Evolutionary conservation across 2,113 vertebrate species (phyloP), one percentile per base, ranked within the genome.

Genomic region (Passer domesticus): DNA sequence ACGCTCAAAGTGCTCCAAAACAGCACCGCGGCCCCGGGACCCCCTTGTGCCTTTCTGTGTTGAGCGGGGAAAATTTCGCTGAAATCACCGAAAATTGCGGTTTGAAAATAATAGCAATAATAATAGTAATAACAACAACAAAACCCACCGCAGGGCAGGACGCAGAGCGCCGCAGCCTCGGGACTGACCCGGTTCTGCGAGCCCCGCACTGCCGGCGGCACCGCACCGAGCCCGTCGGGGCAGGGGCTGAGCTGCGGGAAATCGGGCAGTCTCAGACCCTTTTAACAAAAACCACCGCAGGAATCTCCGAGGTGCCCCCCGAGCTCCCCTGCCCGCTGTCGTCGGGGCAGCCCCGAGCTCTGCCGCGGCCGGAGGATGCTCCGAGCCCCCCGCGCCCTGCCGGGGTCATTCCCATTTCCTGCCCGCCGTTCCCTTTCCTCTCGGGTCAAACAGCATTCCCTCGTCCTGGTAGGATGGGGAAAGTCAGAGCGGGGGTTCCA

Each of bases 331-430:
- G 69, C 20, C 47, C 62, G 7, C 39, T 37, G 64, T 15, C 47
- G 41, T 41, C 18, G 41, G 16, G 66, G 31, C 44, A 10, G 21
- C 62, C 70, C 75, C 69, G 64, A 20, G 67, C 67, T 79, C 83
- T 33, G 72, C 52, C 33, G 62, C 13, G 37, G 62, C 52, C 9
- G 55, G 69, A 69, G 64, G 89, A 81, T 33, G 86, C 87, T 79
- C 78, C 74, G 69, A 74, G 67, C 39, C 24, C 91, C 75, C 60
- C 27, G 53, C 17, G 43, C 63, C 78, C 66, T 30, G 55, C 58
- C 72, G 28, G 64, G 93, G 89, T 76, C 91, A 53, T 56, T 79
- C 91, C 25, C 81, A 30, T 50, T 35, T 76, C 89, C 95, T 63
- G 91, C 58, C 83, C 53, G 73, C 41, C 25, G 7, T 47, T 60